phyloP scores from a whole-genome alignment of 2,888 invertebrate species.

The Orgyia antiqua region DNA sequence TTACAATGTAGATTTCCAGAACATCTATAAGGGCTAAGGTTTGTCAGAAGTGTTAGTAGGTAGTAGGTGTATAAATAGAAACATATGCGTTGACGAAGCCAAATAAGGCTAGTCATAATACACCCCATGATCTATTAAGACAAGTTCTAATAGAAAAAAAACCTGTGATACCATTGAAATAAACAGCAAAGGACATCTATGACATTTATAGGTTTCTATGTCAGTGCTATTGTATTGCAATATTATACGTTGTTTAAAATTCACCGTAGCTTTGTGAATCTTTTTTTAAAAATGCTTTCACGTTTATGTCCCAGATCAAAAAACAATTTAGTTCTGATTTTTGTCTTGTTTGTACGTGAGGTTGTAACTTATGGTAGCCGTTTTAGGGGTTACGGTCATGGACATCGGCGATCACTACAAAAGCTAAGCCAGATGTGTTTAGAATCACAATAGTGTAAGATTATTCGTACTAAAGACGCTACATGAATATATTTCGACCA shows the following conservation, averaged over 20 bases:
- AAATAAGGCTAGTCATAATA: too few relatives aligned
- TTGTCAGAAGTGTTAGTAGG: too few relatives aligned
- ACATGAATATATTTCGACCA: conserved; percentile 33
- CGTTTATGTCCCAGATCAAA: conserved; percentile 63
- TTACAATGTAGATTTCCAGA: too few relatives aligned
- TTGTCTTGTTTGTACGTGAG: conserved; percentile 60
- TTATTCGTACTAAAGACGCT: conserved; percentile 34
- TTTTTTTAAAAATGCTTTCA: conserved; percentile 50
- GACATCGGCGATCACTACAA: conserved; percentile 41
- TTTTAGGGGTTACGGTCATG: conserved; percentile 54
- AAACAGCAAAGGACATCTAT: too few relatives aligned
- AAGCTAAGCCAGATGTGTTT: conserved; percentile 43
- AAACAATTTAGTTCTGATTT: conserved; percentile 60
- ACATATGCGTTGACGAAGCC: too few relatives aligned
- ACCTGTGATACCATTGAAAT: too few relatives aligned
- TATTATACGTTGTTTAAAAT: conserved; percentile 42
- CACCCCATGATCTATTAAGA: too few relatives aligned
- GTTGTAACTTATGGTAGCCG: conserved; percentile 43
- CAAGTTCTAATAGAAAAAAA: too few relatives aligned
- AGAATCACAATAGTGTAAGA: conserved; percentile 38
- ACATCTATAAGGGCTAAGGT: too few relatives aligned
- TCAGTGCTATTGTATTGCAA: conserved; percentile 50
- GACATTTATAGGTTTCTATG: conserved; percentile 52
- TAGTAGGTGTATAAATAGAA: too few relatives aligned
- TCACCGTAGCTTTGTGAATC: conserved; percentile 30